Percentiles rank a stretch among this genome's conserved stretches.
phyloP scores from a whole-genome alignment of 2,113 vertebrate species.

The Lepus europaeus region DNA sequence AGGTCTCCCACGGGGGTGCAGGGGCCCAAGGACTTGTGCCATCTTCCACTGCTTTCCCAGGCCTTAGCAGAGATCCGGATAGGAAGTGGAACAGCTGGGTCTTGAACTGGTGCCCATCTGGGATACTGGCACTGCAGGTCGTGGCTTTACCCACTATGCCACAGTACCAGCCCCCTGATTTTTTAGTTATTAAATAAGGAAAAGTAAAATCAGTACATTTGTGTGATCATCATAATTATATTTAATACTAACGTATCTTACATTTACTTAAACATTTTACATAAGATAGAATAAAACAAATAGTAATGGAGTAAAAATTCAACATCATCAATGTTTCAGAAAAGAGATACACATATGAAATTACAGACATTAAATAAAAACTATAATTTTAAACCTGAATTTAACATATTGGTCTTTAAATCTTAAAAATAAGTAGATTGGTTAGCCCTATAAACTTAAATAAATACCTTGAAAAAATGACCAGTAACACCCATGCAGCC shows the following conservation, averaged over 20 bases:
- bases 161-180: neutral
- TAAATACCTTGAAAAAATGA: neutral
- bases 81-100: too few relatives aligned
- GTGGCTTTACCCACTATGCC: too few relatives aligned
- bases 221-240: neutral
- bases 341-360: neutral
- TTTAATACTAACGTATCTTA: neutral
- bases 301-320: neutral
- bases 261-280: neutral
- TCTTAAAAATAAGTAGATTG: neutral
- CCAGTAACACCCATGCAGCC: neutral
- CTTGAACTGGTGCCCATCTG: too few relatives aligned
- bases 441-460: neutral
- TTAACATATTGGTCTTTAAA: neutral
- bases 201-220: neutral
- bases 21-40: too few relatives aligned
- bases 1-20: too few relatives aligned
- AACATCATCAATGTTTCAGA: neutral
- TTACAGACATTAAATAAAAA: neutral
- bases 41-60: too few relatives aligned
- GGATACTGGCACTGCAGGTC: too few relatives aligned
- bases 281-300: neutral
- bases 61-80: too few relatives aligned
- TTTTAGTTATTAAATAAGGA: neutral
- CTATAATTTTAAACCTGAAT: neutral